Conservation (phyloP, 1,140 invertebrate species). For the Pachyrhynchus sulphureomaculatus region DNA sequence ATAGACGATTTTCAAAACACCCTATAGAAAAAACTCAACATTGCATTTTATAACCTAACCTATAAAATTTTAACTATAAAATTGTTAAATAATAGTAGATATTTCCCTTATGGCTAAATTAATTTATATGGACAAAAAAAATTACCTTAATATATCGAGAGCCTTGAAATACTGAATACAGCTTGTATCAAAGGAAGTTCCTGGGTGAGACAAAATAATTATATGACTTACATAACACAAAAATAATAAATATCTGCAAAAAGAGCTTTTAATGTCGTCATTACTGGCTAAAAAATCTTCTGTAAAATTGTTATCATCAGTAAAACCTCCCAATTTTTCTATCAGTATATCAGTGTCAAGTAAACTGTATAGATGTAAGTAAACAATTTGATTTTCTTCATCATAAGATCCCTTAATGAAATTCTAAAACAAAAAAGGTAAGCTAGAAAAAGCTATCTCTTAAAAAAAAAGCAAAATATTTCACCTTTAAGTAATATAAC, state of each 20-base stretch:
- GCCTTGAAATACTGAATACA: slow-evolving; percentile 79
- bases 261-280: slow-evolving; percentile 73
- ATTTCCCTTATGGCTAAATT: too few species aligned
- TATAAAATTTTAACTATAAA: too few species aligned
- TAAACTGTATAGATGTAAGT: slow-evolving; percentile 65
- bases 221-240: slow-evolving; percentile 84
- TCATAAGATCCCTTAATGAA: slow-evolving; percentile 72
- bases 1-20: too few species aligned
- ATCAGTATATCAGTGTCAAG: slow-evolving; percentile 62
- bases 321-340: slow-evolving; percentile 58
- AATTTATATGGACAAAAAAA: too few species aligned
- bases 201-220: slow-evolving; percentile 68
- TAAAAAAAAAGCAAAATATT: too few species aligned
- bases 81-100: too few species aligned
- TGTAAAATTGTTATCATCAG: slow-evolving; percentile 56
- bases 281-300: slow-evolving; percentile 70
- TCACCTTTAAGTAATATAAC: too few species aligned
- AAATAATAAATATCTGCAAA: slow-evolving; percentile 72
- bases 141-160: slow-evolving; percentile 42
- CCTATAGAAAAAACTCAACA: too few species aligned
- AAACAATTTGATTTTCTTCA: slow-evolving; percentile 62
- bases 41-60: too few species aligned
- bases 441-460: too few species aligned
- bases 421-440: slow-evolving; percentile 60
- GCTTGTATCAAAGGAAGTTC: slow-evolving; percentile 74